Evolutionary conservation across 2,888 invertebrate genomes (phyloP).

Genomic region (Uloborus plumipes): DNA sequence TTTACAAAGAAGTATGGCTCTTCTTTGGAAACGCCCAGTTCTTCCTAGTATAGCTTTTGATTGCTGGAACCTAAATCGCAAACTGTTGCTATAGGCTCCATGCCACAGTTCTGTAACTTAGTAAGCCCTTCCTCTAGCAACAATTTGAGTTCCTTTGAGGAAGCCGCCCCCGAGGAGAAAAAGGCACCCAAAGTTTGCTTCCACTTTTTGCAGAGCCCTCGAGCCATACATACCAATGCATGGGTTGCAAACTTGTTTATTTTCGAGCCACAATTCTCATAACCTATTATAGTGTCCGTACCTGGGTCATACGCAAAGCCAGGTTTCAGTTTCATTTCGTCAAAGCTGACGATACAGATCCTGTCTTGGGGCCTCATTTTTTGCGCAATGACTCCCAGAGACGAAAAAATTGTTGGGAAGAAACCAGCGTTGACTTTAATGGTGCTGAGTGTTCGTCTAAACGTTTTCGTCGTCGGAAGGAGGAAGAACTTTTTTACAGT

Average conservation of each 20-base stretch:
- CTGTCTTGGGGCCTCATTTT: not conserved
- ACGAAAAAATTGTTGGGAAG: not conserved
- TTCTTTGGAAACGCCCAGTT: not conserved
- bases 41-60: not conserved
- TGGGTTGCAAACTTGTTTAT: not conserved
- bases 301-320: not conserved
- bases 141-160: not conserved
- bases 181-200: not conserved
- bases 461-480: not conserved
- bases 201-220: not conserved
- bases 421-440: not conserved
- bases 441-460: not conserved
- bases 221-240: not conserved
- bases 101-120: not conserved
- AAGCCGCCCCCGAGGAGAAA: not conserved
- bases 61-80: not conserved
- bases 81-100: not conserved
- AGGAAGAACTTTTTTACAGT: not conserved
- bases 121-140: not conserved
- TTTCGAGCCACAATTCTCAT: not conserved
- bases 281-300: not conserved
- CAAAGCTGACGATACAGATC: not conserved
- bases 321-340: conserved; percentile 2
- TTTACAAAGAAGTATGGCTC: not conserved
- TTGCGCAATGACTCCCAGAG: not conserved